These are phyloP conservation scores for Drosophila busckii DNA, from an alignment of 1,140 invertebrate genomes.

Conservation along the genomic window DNA sequence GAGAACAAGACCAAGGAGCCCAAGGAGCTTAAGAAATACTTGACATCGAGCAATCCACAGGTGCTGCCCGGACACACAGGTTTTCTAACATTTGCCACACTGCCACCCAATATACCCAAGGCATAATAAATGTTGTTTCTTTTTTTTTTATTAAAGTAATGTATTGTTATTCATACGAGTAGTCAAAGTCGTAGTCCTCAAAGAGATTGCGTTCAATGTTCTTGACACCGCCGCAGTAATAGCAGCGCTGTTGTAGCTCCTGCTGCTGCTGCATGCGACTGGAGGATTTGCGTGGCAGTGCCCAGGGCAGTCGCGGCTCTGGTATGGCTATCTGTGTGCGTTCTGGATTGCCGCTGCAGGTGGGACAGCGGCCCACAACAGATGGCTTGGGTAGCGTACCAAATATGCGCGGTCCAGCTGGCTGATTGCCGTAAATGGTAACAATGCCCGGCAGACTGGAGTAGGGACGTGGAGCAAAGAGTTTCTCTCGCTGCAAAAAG, in stretches of 20 bases:
- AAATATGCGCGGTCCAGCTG: constrained; percentile 45
- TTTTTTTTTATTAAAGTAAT: constrained; percentile 13
- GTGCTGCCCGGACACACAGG: constrained; percentile 94
- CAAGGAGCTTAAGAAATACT: constrained; percentile 81
- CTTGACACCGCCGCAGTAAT: constrained; percentile 51
- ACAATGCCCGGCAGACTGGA: constrained; percentile 61
- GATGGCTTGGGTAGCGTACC: constrained; percentile 48
- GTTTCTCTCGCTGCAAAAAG: constrained; percentile 79
- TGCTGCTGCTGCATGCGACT: constrained; percentile 45
- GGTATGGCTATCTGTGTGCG: constrained; percentile 69
- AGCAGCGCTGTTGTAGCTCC: constrained; percentile 41
- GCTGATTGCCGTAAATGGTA: constrained; percentile 55
- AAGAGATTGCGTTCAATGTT: constrained; percentile 44
- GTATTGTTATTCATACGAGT: constrained; percentile 48
- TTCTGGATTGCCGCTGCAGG: constrained; percentile 69
- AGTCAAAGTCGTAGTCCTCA: constrained; percentile 40
- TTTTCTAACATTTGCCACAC: constrained; percentile 94
- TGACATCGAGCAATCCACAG: constrained; percentile 84
- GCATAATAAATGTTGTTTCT: constrained; percentile 41
- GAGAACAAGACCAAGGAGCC: constrained; percentile 51
- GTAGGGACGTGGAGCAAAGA: constrained; percentile 65
- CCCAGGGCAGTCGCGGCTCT: constrained; percentile 80
- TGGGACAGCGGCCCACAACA: constrained; percentile 56
- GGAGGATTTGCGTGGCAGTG: constrained; percentile 66
- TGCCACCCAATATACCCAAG: constrained; percentile 82